phyloP scores from a whole-genome alignment of 2,888 invertebrate genomes.

The Strigamia crassipes region DNA sequence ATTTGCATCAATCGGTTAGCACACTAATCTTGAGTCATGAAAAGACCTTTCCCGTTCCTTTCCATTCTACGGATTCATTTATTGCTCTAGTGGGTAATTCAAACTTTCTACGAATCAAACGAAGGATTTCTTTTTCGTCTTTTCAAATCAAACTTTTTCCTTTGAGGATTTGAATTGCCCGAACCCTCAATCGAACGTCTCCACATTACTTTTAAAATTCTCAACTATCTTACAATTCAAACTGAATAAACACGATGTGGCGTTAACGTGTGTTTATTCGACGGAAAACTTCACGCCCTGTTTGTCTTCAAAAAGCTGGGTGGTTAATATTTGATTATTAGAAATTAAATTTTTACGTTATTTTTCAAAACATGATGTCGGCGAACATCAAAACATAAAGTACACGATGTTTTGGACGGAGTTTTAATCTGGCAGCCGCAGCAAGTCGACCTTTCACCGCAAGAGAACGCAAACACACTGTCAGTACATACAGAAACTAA shows the following conservation, averaged over 20 bases:
- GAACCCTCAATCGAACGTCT: not conserved
- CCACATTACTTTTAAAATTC: not conserved
- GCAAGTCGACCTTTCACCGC: too few relatives aligned
- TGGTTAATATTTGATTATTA: not conserved
- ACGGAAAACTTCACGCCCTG: too few relatives aligned
- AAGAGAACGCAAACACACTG: too few relatives aligned
- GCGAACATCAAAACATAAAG: not conserved
- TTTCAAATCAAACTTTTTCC: not conserved
- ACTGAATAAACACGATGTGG: not conserved
- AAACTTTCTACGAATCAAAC: conserved; percentile 42
- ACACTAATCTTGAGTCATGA: not conserved
- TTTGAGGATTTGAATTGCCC: not conserved
- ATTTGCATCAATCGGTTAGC: conserved; percentile 27
- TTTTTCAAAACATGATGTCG: not conserved
- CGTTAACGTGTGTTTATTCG: too few relatives aligned
- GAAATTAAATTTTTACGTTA: not conserved
- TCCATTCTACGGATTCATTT: not conserved
- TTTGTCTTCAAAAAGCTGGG: not conserved
- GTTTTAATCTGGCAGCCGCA: too few relatives aligned
- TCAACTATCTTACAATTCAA: not conserved
- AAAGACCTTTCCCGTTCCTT: not conserved
- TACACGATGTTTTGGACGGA: too few relatives aligned
- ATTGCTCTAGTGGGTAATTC: conserved; percentile 38
- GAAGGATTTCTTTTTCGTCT: not conserved
- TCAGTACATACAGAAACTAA: too few relatives aligned